Evolutionary conservation across 2,113 vertebrate species (phyloP), one percentile per base, ranked within the genome.

Genomic region (Chionis minor): DNA sequence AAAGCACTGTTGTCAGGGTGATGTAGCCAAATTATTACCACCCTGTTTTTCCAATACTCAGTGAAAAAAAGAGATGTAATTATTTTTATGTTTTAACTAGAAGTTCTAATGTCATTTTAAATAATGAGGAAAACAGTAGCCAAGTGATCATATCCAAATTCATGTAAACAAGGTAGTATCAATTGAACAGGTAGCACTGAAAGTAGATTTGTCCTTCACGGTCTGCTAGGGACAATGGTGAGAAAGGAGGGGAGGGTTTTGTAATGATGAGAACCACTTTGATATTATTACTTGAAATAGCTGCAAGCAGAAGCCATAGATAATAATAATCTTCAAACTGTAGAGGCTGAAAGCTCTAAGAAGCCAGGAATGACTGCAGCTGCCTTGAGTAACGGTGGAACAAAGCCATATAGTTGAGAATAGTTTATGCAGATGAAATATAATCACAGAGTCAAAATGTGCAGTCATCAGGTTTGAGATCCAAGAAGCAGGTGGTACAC

Each of bases 401-500:
- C 88, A 82, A 52, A 84, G 72, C 83, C 70, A 82, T 28, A 12
- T 81, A 94, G 88, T 89, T 94, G 32, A 90, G 89, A 94, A 91
- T 58, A 83, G 54, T 94, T 94, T 81, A 94, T 95, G 71, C 90
- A 96, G 74, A 85, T 91, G 65, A 73, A 95, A 67, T 81, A 81
- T 81, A 87, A 96, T 97, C 81, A 90, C 70, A 82, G 63, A 87
- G 86, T 88, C 86, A 75, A 97, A 97, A 94, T 92, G 71, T 96
- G 52, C 52, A 96, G 72, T 96, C 94, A 54, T 94, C 70, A 84
- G 77, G 67, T 58, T 52, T 93, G 87, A 92, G 77, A 94, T 88
- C 91, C 89, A 94, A 94, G 61, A 88, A 95, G 92, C 96, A 98
- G 95, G 96, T 97, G 96, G 81, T 70, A 58, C n/a, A 75, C n/a